Evolutionary conservation across 2,797 vertebrate genomes (phyloP), one percentile per base, ranked within the genome.

Genomic region (Luscinia luscinia): DNA sequence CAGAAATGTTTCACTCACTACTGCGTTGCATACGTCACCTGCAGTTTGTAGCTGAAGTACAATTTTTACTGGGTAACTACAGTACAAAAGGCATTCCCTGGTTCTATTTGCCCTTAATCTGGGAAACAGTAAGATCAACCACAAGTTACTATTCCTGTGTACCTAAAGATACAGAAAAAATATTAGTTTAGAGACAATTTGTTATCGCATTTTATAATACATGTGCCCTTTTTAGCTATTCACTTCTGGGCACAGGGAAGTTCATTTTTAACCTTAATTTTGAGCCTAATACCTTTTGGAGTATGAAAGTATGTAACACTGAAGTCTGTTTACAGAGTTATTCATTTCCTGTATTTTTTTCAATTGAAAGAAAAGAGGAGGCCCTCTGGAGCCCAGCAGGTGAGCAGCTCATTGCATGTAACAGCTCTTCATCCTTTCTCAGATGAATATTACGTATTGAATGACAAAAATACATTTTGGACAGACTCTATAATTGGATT

Each of bases 91-190:
- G 32, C 81, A 27, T 94, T 85, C 67, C 22, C 73, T n/a, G 30
- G 26, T 17, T 93, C 72, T 97, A 5, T 96, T 95, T 95, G 66
- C 83, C 75, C 58, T 73, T 74, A 94, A 97, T 94, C 94, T 94
- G 67, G 34, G 81, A 90, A 96, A 81, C 26, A 73, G 51, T 45
- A 52, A 79, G 34, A 93, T 73, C 46, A 89, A 55, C 84, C 87
- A 92, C 43, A 90, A 52, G 82, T 69, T 91, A 34, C 61, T 92
- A 91, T 72, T 92, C 64, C 40, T 58, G 58, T 80, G 72, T 95
- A 87, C 63, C 58, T 84, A 95, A 93, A 89, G 94, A 70, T 79
- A 87, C 12, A 76, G 82, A 74, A 88, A 83, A 87, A 95, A 95
- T 92, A 94, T 95, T 93, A 49, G 82, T 81, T 93, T 75, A 86